Evolutionary conservation across 2,888 invertebrate genomes (phyloP), one percentile per base, ranked within the genome.

Genomic region (Ceraclea dissimilis): DNA sequence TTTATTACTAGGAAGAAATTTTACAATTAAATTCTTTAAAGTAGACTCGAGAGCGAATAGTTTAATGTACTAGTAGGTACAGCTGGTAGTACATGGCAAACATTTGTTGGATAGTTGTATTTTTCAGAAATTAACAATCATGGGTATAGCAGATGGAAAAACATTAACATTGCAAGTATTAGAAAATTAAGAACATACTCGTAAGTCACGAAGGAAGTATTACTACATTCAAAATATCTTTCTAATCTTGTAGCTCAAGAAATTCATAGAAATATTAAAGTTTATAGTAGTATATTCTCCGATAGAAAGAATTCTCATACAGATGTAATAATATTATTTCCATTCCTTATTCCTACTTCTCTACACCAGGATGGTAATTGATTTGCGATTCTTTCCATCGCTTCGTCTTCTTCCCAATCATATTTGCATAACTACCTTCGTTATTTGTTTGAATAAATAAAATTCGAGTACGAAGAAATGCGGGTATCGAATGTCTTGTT

Each of bases 401-500:
- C 19, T 46, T 19, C 46, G 10, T 33, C 47, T 52, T 20, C 33
- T 47, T 26, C 47, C 26, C 47, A 53, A 53, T 47, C 52, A 33
- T 47, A 53, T 53, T 53, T 53, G 47, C 52, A 53, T 53, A 53
- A 53, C 52, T 53, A 18, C 20, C 47, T 53, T 53, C 52, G 52
- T 53, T 53, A 53, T 53, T 53, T 47, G 47, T 17, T 19, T 17
- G 52, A 53, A 53, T 53, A 53, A 53, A 53, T 53, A 26, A 53
- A 19, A 31, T 46, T 39, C 44, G 16, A 52, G 16, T 44, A 31
- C n/a, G 47, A n/a, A 53, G 19, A 53, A 19, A 46, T 20, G 33
- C 21, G 46, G 46, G 26, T 18, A 49, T 49, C 49, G 20, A 22
- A 49, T 49, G 17, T 52, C 34, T 52, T 43, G 51, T 52, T 52